phyloP scores from a whole-genome alignment of 2,113 vertebrate species.

The Ammodramus savannarum region DNA sequence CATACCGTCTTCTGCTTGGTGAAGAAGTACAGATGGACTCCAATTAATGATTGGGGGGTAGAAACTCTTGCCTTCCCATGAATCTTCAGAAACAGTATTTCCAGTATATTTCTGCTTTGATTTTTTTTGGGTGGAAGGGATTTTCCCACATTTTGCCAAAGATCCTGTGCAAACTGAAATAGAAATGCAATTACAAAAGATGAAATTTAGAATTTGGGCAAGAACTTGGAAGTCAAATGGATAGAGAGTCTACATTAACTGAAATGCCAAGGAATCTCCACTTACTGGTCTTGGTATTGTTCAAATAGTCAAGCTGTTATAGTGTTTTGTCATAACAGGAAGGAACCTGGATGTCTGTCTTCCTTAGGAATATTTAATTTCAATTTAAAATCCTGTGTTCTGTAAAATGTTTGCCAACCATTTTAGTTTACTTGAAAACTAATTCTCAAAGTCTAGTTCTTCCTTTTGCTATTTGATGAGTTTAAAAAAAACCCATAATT shows the following conservation, averaged over 20 bases:
- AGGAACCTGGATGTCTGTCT: not conserved
- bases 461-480: not conserved
- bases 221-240: not conserved
- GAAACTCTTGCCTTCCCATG: not conserved
- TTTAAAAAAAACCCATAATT: not conserved
- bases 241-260: not conserved
- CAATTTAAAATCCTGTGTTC: not conserved
- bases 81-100: not conserved
- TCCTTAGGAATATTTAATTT: not conserved
- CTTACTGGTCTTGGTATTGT: not conserved
- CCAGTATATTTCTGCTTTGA: not conserved
- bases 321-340: not conserved
- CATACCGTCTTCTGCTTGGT: not conserved
- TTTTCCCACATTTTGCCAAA: not conserved
- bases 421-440: not conserved
- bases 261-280: not conserved
- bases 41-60: not conserved
- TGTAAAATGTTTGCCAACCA: not conserved
- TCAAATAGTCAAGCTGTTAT: not conserved
- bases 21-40: not conserved
- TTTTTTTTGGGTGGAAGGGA: not conserved
- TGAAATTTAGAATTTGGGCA: not conserved
- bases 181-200: not conserved
- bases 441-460: not conserved
- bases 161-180: not conserved